Conservation (phyloP, 2,888 invertebrate species). For the Lacanobia wlatinum region DNA sequence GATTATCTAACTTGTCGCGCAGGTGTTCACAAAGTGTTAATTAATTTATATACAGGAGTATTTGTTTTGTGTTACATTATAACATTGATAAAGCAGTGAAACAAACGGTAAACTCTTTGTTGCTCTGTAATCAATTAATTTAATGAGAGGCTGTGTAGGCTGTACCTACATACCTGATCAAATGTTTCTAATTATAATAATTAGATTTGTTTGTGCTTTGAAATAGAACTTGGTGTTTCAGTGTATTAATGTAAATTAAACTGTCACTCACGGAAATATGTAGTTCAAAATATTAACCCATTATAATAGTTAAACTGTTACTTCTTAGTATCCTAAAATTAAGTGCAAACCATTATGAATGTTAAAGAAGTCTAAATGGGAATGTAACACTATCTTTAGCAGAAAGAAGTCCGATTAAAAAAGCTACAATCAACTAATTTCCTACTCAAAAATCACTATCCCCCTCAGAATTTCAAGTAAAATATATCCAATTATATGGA, state of each 20-base stretch:
- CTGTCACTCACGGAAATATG: not conserved
- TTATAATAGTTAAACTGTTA: not conserved
- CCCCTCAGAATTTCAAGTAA: constrained; percentile 48
- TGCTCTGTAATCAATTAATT: constrained; percentile 78
- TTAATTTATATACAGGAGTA: constrained; percentile 79
- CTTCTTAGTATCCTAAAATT: not conserved
- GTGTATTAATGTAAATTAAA: not conserved
- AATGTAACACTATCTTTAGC: not conserved
- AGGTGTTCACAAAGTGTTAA: constrained; percentile 82
- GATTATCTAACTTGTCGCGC: constrained; percentile 78
- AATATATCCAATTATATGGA: constrained; percentile 72
- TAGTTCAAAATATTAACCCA: not conserved
- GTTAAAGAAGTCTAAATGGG: not conserved
- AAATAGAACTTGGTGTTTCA: not conserved
- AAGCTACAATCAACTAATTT: constrained; percentile 7
- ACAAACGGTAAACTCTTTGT: constrained; percentile 68
- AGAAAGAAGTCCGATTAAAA: not conserved
- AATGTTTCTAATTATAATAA: constrained; percentile 14
- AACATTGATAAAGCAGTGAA: constrained; percentile 80
- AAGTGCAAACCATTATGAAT: not conserved
- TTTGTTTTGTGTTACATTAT: constrained; percentile 77
- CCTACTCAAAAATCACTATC: constrained; percentile 7
- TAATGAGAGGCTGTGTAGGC: constrained; percentile 69
- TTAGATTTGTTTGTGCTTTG: constrained; percentile 18
- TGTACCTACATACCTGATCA: not conserved